Evolutionary conservation across 2,888 invertebrate genomes (phyloP), one percentile per base, ranked within the genome.

Genomic region (Hipparchia sbordonii): DNA sequence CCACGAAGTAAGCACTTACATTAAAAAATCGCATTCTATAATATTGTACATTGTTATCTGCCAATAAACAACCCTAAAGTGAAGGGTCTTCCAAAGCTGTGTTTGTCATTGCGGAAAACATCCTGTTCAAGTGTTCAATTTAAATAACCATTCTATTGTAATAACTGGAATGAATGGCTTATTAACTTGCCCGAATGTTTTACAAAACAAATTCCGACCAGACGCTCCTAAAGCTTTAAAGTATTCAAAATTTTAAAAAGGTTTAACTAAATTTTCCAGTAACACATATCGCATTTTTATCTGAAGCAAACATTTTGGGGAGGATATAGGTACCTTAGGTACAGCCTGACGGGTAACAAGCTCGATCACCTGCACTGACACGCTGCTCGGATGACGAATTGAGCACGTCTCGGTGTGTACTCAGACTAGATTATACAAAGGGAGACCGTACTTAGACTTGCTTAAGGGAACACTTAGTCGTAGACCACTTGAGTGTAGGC

Each of bases 401-500:
- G 61, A 71, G 67, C 71, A 67, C 60, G 71, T 61, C 52, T 60
- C 52, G 23, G 12, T 23, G 7, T 59, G 60, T 61, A 67, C 71
- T 71, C 60, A 71, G 67, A 54, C 67, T 60, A 54, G 67, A 71
- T 71, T 61, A 67, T 39, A 54, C 52, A 39, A 54, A 54, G 69
- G 69, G 61, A 33, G 33, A 61, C 60, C 52, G 46, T 60, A 57
- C 60, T 23, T 52, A 61, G 39, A 10, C 60, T 52, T 45, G 45
- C 77, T 79, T 81, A 78, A 80, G 52, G 39, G 68, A 56, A 67
- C 39, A 69, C 56, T 57, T 52, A 52, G 52, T 52, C 10, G 56
- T 8, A 57, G 23, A 57, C 56, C 56, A 57, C 56, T 60, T 60
- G 59, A 39, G 12, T 10, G 59, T 39, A 60, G 23, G 23, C 59